A percentile compares a stretch with the other conserved stretches of the same genome.
These are phyloP conservation scores for Ceratina japonica DNA, from an alignment of 1,140 invertebrate genomes.

Conservation along the genomic window DNA sequence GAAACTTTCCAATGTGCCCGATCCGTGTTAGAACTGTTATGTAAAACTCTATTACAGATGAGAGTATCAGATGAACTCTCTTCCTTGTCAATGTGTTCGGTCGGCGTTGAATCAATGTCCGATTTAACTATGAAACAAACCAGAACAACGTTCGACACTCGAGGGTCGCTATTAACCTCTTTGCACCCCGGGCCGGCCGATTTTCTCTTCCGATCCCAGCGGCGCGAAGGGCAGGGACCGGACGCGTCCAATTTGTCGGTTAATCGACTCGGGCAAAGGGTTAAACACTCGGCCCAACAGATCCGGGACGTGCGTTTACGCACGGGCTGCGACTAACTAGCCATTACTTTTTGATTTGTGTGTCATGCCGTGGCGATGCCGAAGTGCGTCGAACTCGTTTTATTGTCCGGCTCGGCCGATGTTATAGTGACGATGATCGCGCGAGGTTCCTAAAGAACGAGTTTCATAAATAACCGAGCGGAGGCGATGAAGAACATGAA, in stretches of 20 bases:
- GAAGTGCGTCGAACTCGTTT: slow-evolving; percentile 34
- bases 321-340: slow-evolving; percentile 59
- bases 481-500: no score
- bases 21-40: neutral
- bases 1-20: neutral
- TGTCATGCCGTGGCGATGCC: no score
- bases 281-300: slow-evolving; percentile 56
- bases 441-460: no score
- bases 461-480: no score
- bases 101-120: neutral
- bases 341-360: slow-evolving; percentile 72
- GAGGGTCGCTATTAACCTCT: slow-evolving; percentile 18
- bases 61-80: slow-evolving; percentile 4
- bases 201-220: slow-evolving; percentile 17
- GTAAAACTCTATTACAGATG: neutral
- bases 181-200: slow-evolving; percentile 13
- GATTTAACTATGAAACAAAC: neutral
- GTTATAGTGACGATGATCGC: slow-evolving; percentile 3
- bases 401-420: slow-evolving; percentile 46
- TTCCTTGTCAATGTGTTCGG: no score
- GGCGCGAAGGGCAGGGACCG: neutral
- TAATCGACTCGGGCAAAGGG: slow-evolving; percentile 55
- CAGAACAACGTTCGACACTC: neutral
- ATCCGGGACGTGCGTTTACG: slow-evolving; percentile 57
- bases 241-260: slow-evolving; percentile 59